Percentiles rank a stretch among this genome's conserved stretches.
Conservation (phyloP, 2,888 invertebrate species). For the Baronia brevicornis region DNA sequence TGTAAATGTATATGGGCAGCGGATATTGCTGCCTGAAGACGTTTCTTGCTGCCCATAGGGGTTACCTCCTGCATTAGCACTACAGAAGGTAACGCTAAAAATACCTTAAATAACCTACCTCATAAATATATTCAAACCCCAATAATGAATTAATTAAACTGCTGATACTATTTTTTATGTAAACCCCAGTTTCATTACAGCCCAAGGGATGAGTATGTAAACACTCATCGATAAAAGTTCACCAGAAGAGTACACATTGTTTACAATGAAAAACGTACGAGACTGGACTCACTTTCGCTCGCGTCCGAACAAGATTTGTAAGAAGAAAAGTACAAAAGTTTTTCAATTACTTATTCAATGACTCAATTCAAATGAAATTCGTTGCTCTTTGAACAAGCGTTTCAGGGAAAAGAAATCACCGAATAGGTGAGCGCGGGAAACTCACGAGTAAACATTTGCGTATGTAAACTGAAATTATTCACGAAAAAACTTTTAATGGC, state of each 20-base stretch:
- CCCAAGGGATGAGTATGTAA: too few relatives aligned
- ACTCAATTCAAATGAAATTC: slow-evolving; percentile 52
- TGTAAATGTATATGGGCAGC: too few relatives aligned
- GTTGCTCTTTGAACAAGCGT: slow-evolving; percentile 59
- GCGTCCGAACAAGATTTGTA: slow-evolving; percentile 39
- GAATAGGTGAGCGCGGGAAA: slow-evolving; percentile 71
- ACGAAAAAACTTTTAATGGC: slow-evolving; percentile 77
- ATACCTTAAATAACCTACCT: too few relatives aligned
- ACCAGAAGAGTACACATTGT: slow-evolving; percentile 6
- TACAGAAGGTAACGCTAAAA: too few relatives aligned
- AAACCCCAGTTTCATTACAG: too few relatives aligned
- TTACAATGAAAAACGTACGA: slow-evolving; percentile 16
- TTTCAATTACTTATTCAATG: slow-evolving; percentile 67
- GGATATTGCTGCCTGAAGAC: too few relatives aligned
- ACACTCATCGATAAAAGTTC: slow-evolving; percentile 12
- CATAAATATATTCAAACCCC: too few relatives aligned
- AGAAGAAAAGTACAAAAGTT: slow-evolving; percentile 53
- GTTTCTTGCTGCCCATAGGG: too few relatives aligned
- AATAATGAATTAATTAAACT: too few relatives aligned
- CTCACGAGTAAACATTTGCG: slow-evolving; percentile 74
- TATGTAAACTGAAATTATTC: slow-evolving; percentile 76
- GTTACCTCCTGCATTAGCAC: too few relatives aligned
- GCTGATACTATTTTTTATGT: too few relatives aligned
- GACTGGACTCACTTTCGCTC: slow-evolving; percentile 20
- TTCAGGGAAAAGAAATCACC: slow-evolving; percentile 71